Percentiles rank a stretch among this genome's conserved stretches.
Conservation (phyloP, 1,140 invertebrate genomes). For the Agrypnia vestita region DNA sequence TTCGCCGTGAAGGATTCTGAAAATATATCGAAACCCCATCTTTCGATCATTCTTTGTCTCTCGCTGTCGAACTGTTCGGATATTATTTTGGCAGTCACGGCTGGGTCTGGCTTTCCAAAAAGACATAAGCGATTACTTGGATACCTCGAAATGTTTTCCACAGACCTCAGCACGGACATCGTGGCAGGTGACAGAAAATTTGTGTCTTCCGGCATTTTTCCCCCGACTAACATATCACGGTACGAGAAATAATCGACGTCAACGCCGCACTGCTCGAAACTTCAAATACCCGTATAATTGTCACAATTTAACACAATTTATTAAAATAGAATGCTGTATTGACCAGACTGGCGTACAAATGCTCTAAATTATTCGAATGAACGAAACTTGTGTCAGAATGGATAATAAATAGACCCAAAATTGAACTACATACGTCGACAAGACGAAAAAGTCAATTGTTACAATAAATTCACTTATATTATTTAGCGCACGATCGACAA, state of each 20-base stretch:
- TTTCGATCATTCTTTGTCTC: conserved; percentile 50
- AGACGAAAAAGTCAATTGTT: too few species aligned
- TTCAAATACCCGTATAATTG: conserved; percentile 35
- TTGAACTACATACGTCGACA: too few species aligned
- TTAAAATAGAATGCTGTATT: conserved; percentile 6
- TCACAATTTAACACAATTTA: conserved; percentile 26
- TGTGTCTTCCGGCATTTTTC: conserved; percentile 38
- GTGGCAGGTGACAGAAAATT: conserved; percentile 31
- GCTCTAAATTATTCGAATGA: too few species aligned
- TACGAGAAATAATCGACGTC: too few species aligned
- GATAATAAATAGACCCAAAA: too few species aligned
- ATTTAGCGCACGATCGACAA: too few species aligned
- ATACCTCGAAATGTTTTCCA: conserved; percentile 47
- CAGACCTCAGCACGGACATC: conserved; percentile 47
- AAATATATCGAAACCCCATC: conserved; percentile 57
- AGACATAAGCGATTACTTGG: conserved; percentile 52
- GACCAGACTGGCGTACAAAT: background rate
- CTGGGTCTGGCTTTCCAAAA: conserved; percentile 53
- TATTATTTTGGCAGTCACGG: conserved; percentile 29
- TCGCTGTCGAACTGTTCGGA: conserved; percentile 51
- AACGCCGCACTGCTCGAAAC: background rate
- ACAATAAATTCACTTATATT: background rate
- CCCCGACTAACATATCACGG: conserved; percentile 47
- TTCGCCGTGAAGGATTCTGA: conserved; percentile 16
- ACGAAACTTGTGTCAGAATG: too few species aligned